Evolutionary conservation across 2,113 vertebrate species (phyloP).

Genomic region (Isichthys henryi): DNA sequence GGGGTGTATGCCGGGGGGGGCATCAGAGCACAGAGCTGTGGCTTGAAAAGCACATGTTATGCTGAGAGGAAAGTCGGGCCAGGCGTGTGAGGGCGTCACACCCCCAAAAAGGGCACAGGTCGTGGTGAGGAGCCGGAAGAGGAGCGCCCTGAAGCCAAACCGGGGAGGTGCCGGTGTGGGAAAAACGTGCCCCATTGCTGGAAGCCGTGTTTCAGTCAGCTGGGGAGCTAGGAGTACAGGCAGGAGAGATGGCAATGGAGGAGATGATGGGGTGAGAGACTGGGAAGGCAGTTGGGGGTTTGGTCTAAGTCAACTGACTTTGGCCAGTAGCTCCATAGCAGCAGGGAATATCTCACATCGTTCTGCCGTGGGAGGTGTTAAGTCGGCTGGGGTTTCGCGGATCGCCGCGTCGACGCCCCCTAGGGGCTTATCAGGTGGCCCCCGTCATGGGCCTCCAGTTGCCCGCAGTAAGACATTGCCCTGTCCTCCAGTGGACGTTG

Average conservation of each 20-base stretch:
- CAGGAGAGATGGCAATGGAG: background rate
- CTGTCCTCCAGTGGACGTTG: background rate
- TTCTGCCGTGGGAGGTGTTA: background rate
- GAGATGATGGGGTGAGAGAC: background rate
- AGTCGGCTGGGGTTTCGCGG: constrained; percentile 10
- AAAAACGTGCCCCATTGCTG: background rate
- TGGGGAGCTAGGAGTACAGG: background rate
- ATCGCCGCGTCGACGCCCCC: background rate
- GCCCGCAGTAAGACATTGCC: background rate
- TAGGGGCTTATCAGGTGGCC: background rate
- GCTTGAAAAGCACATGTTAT: background rate
- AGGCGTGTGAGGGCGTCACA: background rate
- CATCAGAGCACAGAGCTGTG: background rate
- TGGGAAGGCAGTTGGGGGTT: background rate
- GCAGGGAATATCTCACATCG: background rate
- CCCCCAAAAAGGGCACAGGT: background rate
- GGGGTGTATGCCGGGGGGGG: background rate
- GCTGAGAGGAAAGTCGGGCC: background rate
- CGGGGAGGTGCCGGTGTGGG: background rate
- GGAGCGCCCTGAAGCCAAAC: background rate
- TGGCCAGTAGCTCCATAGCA: background rate
- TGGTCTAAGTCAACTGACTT: background rate
- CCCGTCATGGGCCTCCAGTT: background rate
- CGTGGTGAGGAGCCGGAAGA: background rate
- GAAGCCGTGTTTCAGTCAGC: background rate